Evolutionary conservation across 2,113 vertebrate species (phyloP).

Genomic region (Stictonetta naevosa): DNA sequence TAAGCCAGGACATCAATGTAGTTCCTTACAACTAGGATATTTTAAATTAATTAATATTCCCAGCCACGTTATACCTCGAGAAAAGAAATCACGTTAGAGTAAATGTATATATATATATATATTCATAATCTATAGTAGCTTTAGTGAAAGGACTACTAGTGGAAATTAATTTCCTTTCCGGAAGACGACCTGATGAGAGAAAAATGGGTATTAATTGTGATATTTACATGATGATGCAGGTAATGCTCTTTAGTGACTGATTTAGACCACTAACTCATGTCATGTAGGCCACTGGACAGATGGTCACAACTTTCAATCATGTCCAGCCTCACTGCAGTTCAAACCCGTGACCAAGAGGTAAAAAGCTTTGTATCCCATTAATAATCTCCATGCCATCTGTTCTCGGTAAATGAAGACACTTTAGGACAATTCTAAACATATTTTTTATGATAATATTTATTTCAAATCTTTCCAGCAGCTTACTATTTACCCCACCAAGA

Average conservation of each 20-base stretch:
- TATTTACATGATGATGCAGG: slow-evolving; percentile 8
- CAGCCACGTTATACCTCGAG: neutral
- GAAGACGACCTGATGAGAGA: neutral
- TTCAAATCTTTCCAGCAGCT: slow-evolving; percentile 43
- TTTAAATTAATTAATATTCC: neutral
- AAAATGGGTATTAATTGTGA: neutral
- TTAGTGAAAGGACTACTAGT: neutral
- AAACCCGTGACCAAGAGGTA: slow-evolving; percentile 46
- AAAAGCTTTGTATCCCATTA: slow-evolving; percentile 56
- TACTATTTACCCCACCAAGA: neutral
- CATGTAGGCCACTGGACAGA: slow-evolving; percentile 53
- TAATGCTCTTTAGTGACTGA: slow-evolving; percentile 46
- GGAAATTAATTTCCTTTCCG: neutral
- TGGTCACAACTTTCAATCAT: slow-evolving; percentile 56
- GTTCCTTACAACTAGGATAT: neutral
- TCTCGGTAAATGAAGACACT: slow-evolving; percentile 20
- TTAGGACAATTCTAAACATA: slow-evolving; percentile 41
- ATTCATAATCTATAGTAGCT: neutral
- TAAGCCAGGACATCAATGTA: neutral
- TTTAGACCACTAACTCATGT: slow-evolving; percentile 20
- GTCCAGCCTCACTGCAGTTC: slow-evolving; percentile 40
- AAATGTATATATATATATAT: neutral
- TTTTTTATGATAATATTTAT: slow-evolving; percentile 49
- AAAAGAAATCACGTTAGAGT: neutral
- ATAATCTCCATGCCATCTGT: slow-evolving; percentile 54